A percentile compares a stretch with the other conserved stretches of the same genome.
Evolutionary conservation across 2,888 invertebrate species (phyloP).

Genomic region (Chorisops tibialis): DNA sequence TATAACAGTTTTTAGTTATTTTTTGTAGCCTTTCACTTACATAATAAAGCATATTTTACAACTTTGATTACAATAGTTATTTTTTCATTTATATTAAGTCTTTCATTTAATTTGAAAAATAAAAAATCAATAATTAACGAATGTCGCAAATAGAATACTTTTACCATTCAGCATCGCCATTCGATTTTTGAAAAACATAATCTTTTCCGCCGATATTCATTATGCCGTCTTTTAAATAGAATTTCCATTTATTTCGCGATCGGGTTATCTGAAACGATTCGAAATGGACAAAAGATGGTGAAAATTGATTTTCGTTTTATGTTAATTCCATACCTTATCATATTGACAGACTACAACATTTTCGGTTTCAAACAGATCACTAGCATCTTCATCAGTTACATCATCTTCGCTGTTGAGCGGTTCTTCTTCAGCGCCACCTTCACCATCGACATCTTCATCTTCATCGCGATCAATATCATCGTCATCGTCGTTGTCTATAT

Average conservation of each 20-base stretch:
- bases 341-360: slow-evolving; percentile 99
- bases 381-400: slow-evolving; percentile 92
- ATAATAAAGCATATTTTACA: background rate
- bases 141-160: background rate
- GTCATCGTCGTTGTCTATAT: slow-evolving; percentile 70
- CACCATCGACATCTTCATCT: slow-evolving; percentile 61
- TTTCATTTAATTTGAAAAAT: too few relatives aligned
- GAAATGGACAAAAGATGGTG: background rate
- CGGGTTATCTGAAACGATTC: slow-evolving; percentile 75
- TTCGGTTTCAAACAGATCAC: slow-evolving; percentile 96
- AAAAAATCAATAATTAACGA: too few relatives aligned
- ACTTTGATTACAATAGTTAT: too few relatives aligned
- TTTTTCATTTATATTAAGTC: background rate
- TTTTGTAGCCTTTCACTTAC: too few relatives aligned
- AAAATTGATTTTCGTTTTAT: background rate
- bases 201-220: slow-evolving; percentile 99
- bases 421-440: slow-evolving; percentile 76
- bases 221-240: slow-evolving; percentile 98
- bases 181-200: slow-evolving; percentile 98
- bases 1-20: too few relatives aligned
- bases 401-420: slow-evolving; percentile 96
- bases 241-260: slow-evolving; percentile 99
- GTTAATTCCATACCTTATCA: slow-evolving; percentile 73
- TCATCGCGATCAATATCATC: slow-evolving; percentile 68
- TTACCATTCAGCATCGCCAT: slow-evolving; percentile 99